These are phyloP conservation scores for Yponomeuta cagnagella DNA, from an alignment of 2,888 invertebrate genomes.

Conservation along the genomic window DNA sequence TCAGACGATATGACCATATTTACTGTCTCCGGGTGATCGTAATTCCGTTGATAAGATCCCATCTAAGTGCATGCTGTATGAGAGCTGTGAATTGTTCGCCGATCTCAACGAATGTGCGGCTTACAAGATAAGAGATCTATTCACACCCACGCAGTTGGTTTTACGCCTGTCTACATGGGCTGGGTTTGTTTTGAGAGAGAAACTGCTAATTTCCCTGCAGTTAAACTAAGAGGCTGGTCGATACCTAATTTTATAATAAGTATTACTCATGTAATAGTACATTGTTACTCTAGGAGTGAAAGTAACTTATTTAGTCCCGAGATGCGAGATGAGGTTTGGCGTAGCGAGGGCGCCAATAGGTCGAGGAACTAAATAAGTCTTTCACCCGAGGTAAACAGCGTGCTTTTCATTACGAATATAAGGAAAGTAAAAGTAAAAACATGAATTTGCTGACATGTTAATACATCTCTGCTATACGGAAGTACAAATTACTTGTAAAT, in stretches of 20 bases:
- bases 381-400: too few species aligned
- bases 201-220: background rate
- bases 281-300: too few species aligned
- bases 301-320: too few species aligned
- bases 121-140: constrained; percentile 34
- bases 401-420: too few species aligned
- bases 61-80: constrained; percentile 26
- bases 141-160: constrained; percentile 8
- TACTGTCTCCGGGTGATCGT: constrained; percentile 24
- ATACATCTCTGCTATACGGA: too few species aligned
- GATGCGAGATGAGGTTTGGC: too few species aligned
- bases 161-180: background rate
- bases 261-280: too few species aligned
- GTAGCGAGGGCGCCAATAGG: too few species aligned
- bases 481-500: too few species aligned
- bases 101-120: constrained; percentile 28
- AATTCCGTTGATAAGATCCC: constrained; percentile 39
- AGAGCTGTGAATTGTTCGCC: constrained; percentile 38
- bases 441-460: too few species aligned
- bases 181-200: background rate
- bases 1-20: background rate
- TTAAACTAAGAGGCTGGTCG: background rate
- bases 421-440: too few species aligned
- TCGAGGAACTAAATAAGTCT: too few species aligned
- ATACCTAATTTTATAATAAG: background rate